Evolutionary conservation across 2,888 invertebrate species (phyloP), one percentile per base, ranked within the genome.

Genomic region (Diachrysia chrysitis): DNA sequence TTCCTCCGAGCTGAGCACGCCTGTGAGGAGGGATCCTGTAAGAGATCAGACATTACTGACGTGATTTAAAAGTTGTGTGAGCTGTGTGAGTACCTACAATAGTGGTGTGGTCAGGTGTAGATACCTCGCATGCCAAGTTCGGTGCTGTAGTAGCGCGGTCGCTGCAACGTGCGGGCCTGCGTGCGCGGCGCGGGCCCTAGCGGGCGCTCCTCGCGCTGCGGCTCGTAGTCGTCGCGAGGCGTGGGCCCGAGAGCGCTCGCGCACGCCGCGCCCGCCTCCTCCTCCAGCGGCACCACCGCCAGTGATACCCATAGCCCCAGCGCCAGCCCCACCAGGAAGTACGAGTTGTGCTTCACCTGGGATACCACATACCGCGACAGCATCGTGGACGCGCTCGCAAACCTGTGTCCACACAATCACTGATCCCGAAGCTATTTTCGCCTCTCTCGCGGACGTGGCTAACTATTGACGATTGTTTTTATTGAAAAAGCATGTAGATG

Each of bases 91-190:
- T 42, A n/a, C 32, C 2, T 25, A 4, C 4, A 14, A 9, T 19
- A 37, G 12, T 14, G 6, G 19, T 35, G 19, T 25, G 5, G 2
- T 2, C 25, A 14, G 21, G 9, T 12, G 25, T 5, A 16, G 14
- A 25, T 68, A 90, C 93, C 93, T 71, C 98, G 96, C 82, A 99
- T 99, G 19, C 99, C 99, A 64, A 99, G 96, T 90, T 99, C 99
- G 0, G 99, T 98, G 58, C 98, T 98, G 88, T 98, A 99, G 94
- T 99, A 99, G 23, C 99, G 96, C 0, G 99, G 99, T 2, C 99
- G 96, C 63, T 97, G 96, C 76, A 98, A 86, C 57, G 80, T 81
- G 87, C 0, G 77, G 77, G 48, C 10, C 48, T 19, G 48, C 48
- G 48, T n/a, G 42, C 42, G 42, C n/a, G 42, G 42, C 7, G 85